These are phyloP conservation scores for Cryptoprocta ferox DNA, from an alignment of 2,797 vertebrate genomes.

Conservation along the genomic window DNA sequence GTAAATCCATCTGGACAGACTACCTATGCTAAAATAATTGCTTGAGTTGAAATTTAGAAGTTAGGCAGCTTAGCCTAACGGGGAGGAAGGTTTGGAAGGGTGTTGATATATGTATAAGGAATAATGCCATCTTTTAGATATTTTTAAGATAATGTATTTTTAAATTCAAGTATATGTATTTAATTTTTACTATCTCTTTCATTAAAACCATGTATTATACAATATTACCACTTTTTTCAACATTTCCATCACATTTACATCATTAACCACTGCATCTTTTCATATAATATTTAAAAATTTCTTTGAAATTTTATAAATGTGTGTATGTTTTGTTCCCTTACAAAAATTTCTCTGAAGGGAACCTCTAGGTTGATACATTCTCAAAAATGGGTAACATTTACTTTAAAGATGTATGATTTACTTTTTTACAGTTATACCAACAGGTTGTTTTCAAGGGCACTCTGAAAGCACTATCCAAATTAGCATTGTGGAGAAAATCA, in stretches of 20 bases:
- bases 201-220: neutral
- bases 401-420: neutral
- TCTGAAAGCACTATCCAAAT: neutral
- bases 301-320: neutral
- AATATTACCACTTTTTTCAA: neutral
- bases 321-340: neutral
- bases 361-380: neutral
- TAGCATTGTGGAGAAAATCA: neutral
- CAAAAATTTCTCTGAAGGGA: neutral
- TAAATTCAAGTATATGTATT: neutral
- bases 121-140: neutral
- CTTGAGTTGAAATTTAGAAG: neutral
- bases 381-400: neutral
- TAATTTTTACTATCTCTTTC: neutral
- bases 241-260: neutral
- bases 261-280: neutral
- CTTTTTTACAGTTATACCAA: neutral
- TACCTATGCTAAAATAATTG: neutral
- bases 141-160: neutral
- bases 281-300: neutral
- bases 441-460: neutral
- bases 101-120: neutral
- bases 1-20: neutral
- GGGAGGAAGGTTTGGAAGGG: neutral
- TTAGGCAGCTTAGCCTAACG: neutral